A percentile compares a stretch with the other conserved stretches of the same genome.
phyloP scores from a whole-genome alignment of 2,888 invertebrate species.

The Torymus auratus region DNA sequence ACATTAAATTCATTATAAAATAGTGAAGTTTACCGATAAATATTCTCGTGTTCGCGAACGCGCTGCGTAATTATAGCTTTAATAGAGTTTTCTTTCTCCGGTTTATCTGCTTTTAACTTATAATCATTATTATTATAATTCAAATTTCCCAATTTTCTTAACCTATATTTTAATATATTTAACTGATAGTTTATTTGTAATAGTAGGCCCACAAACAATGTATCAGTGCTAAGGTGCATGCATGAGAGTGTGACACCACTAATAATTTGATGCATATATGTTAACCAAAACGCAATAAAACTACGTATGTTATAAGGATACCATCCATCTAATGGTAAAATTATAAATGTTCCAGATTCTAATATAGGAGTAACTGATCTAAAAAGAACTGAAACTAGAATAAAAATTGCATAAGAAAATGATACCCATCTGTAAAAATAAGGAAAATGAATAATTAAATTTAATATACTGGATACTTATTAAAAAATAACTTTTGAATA shows the following conservation, averaged over 20 bases:
- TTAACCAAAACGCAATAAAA: slow-evolving; percentile 24
- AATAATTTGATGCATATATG: slow-evolving; percentile 41
- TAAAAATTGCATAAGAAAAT: slow-evolving; percentile 12
- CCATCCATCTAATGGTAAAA: slow-evolving; percentile 44
- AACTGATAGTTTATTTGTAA: slow-evolving; percentile 34
- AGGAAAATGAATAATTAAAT: neutral
- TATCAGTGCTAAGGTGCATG: slow-evolving; percentile 31
- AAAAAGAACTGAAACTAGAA: slow-evolving; percentile 13
- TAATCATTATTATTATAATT: neutral
- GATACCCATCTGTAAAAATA: slow-evolving; percentile 17
- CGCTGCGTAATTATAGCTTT: slow-evolving; percentile 10
- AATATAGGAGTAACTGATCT: slow-evolving; percentile 32
- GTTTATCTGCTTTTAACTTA: neutral
- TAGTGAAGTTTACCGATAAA: slow-evolving; percentile 27
- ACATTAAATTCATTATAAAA: neutral
- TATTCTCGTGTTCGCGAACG: slow-evolving; percentile 29
- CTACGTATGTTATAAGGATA: slow-evolving; percentile 38
- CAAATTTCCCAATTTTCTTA: neutral
- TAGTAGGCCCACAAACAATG: slow-evolving; percentile 31
- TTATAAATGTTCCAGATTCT: slow-evolving; percentile 26
- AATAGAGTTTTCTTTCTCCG: neutral
- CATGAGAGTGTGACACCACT: slow-evolving; percentile 12
- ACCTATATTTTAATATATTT: slow-evolving; percentile 31
- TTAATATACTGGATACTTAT: neutral
- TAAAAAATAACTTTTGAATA: neutral